phyloP scores from a whole-genome alignment of 1,140 invertebrate species.

The Pseudomyrmex flavicornis region DNA sequence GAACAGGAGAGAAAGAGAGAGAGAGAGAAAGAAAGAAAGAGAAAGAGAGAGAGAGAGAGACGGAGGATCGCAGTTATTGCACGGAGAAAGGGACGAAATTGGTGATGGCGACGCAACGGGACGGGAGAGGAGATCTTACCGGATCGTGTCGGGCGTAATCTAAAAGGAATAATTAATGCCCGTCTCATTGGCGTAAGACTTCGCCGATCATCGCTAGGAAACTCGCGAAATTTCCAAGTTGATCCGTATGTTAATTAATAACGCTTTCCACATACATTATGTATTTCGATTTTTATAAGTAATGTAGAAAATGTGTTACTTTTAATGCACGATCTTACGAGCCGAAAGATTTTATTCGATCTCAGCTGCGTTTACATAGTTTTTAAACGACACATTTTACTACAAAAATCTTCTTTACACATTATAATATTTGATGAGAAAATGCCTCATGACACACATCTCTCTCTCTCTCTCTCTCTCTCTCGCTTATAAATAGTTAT shows the following conservation, averaged over 20 bases:
- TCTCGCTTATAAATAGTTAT: constrained; percentile 17
- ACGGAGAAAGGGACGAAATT: constrained; percentile 67
- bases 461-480: neutral
- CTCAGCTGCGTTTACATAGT: too few relatives aligned
- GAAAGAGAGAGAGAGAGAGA: constrained; percentile 20
- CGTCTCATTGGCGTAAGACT: constrained; percentile 60
- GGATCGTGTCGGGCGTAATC: constrained; percentile 71
- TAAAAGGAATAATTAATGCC: constrained; percentile 76
- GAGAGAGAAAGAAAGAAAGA: neutral
- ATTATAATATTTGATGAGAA: neutral
- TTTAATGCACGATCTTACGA: neutral
- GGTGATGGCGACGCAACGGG: constrained; percentile 66
- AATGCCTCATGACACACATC: neutral
- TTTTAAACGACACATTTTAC: too few relatives aligned
- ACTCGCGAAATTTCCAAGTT: constrained; percentile 40
- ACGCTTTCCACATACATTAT: constrained; percentile 12
- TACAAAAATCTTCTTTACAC: neutral
- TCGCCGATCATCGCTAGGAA: constrained; percentile 44
- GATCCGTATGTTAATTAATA: constrained; percentile 48
- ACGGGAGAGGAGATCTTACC: constrained; percentile 67
- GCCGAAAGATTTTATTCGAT: neutral
- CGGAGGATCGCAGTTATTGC: constrained; percentile 48
- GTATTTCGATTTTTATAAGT: neutral
- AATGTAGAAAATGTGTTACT: neutral
- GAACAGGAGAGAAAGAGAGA: constrained; percentile 21